These are phyloP conservation scores for Corapipo altera DNA, from an alignment of 2,113 vertebrate species.

Conservation along the genomic window DNA sequence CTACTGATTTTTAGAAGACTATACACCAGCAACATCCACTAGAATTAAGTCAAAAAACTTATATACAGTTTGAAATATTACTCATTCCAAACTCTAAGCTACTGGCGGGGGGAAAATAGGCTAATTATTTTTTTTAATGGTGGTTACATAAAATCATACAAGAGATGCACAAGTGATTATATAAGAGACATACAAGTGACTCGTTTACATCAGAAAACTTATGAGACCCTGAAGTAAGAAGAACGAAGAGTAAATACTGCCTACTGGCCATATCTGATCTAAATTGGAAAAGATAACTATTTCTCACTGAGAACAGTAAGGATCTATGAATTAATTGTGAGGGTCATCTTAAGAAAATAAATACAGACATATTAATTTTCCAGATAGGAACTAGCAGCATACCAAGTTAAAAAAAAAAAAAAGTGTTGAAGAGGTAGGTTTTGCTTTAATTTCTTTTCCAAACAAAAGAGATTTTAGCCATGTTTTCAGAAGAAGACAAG, in stretches of 20 bases:
- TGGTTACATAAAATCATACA: neutral
- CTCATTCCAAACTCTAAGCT: neutral
- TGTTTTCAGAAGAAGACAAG: neutral
- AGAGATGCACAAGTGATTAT: neutral
- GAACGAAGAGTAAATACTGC: neutral
- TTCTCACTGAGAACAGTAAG: neutral
- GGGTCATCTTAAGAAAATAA: neutral
- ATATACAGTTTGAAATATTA: neutral
- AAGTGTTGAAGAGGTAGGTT: neutral
- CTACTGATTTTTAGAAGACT: neutral
- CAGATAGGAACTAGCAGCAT: neutral
- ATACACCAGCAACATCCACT: neutral
- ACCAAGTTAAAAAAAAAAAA: neutral
- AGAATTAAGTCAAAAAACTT: neutral
- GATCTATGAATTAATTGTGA: neutral
- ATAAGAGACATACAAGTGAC: neutral
- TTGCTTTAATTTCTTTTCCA: neutral
- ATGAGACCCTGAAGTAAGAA: neutral
- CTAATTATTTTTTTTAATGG: neutral
- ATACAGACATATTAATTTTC: neutral
- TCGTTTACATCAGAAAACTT: neutral
- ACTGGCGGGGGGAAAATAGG: rapidly evolving
- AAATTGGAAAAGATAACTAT: neutral
- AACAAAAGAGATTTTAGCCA: neutral
- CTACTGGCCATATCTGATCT: neutral